These are phyloP conservation scores for Trachelus troglodyta DNA, from an alignment of 2,888 invertebrate species.

Conservation along the genomic window DNA sequence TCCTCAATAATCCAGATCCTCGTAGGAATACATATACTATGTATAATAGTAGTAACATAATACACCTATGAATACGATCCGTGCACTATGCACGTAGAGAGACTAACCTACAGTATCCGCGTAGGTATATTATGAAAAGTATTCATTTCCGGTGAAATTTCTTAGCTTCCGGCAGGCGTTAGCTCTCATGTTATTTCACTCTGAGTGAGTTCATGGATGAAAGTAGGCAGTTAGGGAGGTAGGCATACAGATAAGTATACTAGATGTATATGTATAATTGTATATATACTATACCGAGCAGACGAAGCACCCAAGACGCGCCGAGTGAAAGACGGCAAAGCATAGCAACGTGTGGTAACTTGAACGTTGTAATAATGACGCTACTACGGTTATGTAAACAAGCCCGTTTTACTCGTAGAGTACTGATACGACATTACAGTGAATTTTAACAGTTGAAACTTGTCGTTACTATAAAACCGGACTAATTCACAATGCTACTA, in stretches of 20 bases:
- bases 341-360: neutral
- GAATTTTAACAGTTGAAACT: neutral
- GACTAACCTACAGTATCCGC: neutral
- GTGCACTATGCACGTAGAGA: too few species aligned
- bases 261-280: neutral
- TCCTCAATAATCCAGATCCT: neutral
- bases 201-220: neutral
- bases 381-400: conserved; percentile 25
- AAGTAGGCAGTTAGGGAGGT: neutral
- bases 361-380: conserved; percentile 28
- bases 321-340: neutral
- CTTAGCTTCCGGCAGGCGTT: conserved; percentile 15
- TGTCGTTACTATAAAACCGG: neutral
- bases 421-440: neutral
- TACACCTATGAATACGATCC: too few species aligned
- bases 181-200: conserved; percentile 20
- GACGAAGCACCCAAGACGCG: neutral
- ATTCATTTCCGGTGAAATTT: conserved; percentile 36
- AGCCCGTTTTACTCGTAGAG: conserved; percentile 23
- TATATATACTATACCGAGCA: neutral
- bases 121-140: neutral
- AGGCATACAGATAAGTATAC: neutral
- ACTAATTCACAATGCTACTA: conserved; percentile 14
- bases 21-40: neutral
- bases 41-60: neutral